Percentiles rank a stretch among this genome's conserved stretches.
Conservation (phyloP, 2,888 invertebrate genomes). For the Caenorhabditis doughertyi region DNA sequence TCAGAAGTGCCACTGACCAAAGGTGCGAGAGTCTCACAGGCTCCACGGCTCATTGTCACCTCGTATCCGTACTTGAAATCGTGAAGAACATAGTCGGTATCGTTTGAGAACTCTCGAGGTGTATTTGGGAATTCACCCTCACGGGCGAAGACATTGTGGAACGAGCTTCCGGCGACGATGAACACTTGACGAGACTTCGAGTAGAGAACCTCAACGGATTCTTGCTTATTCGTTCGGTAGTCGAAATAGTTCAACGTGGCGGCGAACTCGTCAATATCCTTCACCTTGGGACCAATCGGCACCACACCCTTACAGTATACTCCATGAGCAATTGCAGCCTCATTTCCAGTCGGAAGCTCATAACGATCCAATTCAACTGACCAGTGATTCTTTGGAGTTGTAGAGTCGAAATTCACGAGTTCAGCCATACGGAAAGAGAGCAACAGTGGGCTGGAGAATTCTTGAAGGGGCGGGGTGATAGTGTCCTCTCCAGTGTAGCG, state of each 20-base stretch:
- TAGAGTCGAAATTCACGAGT: slow-evolving; percentile 30
- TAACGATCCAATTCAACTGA: slow-evolving; percentile 56
- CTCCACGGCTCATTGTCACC: slow-evolving; percentile 33
- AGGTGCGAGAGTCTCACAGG: slow-evolving; percentile 19
- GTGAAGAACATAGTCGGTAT: slow-evolving; percentile 57
- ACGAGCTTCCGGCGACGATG: slow-evolving; percentile 41
- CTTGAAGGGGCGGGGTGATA: slow-evolving; percentile 9
- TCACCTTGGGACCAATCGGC: background rate
- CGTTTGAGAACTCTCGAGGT: slow-evolving; percentile 9
- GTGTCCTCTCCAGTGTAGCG: slow-evolving; percentile 52
- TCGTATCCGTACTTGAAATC: slow-evolving; percentile 64
- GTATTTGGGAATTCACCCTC: background rate
- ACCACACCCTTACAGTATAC: slow-evolving; percentile 27
- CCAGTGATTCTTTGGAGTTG: slow-evolving; percentile 25
- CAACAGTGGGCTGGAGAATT: slow-evolving; percentile 51
- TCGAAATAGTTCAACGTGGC: slow-evolving; percentile 45
- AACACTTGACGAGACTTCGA: slow-evolving; percentile 33
- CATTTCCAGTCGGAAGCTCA: slow-evolving; percentile 36
- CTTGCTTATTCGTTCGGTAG: slow-evolving; percentile 9
- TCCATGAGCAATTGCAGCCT: slow-evolving; percentile 45
- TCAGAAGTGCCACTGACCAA: slow-evolving; percentile 24
- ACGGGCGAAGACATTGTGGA: slow-evolving; percentile 21
- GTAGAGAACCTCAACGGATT: slow-evolving; percentile 50
- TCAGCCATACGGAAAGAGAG: slow-evolving; percentile 57
- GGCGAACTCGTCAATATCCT: slow-evolving; percentile 44